These are phyloP conservation scores for Rhamnusium bicolor DNA, from an alignment of 2,888 invertebrate genomes.

Conservation along the genomic window DNA sequence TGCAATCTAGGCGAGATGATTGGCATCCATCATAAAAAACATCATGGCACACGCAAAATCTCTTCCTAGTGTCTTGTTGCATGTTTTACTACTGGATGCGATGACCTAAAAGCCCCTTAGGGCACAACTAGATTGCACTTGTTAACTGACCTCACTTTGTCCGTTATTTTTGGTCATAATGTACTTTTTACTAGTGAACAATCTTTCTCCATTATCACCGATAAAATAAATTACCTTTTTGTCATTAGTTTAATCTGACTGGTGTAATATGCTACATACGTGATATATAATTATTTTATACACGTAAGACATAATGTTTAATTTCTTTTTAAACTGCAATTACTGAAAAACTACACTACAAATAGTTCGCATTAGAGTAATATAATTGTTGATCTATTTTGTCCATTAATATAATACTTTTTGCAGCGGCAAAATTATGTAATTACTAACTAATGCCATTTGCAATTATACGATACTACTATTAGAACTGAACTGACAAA, in stretches of 20 bases:
- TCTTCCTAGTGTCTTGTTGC: slow-evolving; percentile 37
- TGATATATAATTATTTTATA: slow-evolving; percentile 2
- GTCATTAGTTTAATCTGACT: slow-evolving; percentile 4
- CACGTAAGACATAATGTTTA: slow-evolving; percentile 9
- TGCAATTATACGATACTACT: too few species aligned
- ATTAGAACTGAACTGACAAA: too few species aligned
- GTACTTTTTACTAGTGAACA: slow-evolving; percentile 42
- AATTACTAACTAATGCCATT: too few species aligned
- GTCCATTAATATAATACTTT: neutral
- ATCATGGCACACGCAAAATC: slow-evolving; percentile 37
- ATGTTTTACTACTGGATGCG: slow-evolving; percentile 49
- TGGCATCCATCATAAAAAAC: slow-evolving; percentile 32
- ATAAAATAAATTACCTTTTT: slow-evolving; percentile 23
- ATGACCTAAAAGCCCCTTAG: slow-evolving; percentile 49
- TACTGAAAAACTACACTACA: neutral
- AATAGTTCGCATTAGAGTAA: neutral
- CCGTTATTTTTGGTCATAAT: slow-evolving; percentile 54
- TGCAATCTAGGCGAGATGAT: slow-evolving; percentile 38
- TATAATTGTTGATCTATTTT: neutral
- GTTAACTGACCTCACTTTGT: slow-evolving; percentile 52
- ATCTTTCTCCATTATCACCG: slow-evolving; percentile 15
- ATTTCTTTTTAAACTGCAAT: slow-evolving; percentile 16
- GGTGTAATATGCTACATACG: neutral
- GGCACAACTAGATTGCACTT: slow-evolving; percentile 54
- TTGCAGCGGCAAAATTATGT: too few species aligned